Evolutionary conservation across 2,113 vertebrate species (phyloP), one percentile per base, ranked within the genome.

Genomic region (Australoheros scitulus): DNA sequence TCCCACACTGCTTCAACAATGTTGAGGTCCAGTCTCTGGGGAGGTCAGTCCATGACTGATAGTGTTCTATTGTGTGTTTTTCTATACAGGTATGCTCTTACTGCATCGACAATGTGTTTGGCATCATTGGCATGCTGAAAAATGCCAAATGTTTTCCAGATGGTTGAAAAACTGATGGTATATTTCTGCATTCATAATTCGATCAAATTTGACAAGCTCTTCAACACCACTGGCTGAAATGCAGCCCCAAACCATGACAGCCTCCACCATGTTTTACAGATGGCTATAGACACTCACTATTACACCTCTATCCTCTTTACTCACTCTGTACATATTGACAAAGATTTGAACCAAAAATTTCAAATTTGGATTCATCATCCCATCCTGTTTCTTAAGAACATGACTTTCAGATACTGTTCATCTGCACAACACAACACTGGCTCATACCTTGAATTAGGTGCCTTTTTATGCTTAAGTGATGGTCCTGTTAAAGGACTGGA

Each of bases 141-240:
- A 70, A 70, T 70, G 65, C 50, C 65, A 50, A 17, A 70, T 50
- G 24, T n/a, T 70, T 70, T 70, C 65, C 65, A 70, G 41, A 29
- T 70, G 64, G 41, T 11, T 50, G 15, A 50, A 70, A 70, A 29
- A 47, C 22, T 70, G 41, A 50, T 43, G 18, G 64, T 50, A 70
- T 26, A 50, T 50, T 70, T 29, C 1, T 6, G 1, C 43, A 24
- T 70, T 70, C 24, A 7, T 20, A 50, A 50, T 50, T 50, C 26
- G 18, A 9, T 29, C 41, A 10, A 18, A 26, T 70, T 70, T 47
- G 15, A 29, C 11, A 41, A 41, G 38, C 11, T 41, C 11, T 11
- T 2, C 38, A 41, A 11, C 38, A 41, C 64, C 1, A 70, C 64
- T 50, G 15, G 24, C 41, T 50, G 15, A 70, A 50, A 70, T 68